A percentile compares a stretch with the other conserved stretches of the same genome.
Evolutionary conservation across 2,797 vertebrate species (phyloP).

Genomic region (Fratercula arctica): DNA sequence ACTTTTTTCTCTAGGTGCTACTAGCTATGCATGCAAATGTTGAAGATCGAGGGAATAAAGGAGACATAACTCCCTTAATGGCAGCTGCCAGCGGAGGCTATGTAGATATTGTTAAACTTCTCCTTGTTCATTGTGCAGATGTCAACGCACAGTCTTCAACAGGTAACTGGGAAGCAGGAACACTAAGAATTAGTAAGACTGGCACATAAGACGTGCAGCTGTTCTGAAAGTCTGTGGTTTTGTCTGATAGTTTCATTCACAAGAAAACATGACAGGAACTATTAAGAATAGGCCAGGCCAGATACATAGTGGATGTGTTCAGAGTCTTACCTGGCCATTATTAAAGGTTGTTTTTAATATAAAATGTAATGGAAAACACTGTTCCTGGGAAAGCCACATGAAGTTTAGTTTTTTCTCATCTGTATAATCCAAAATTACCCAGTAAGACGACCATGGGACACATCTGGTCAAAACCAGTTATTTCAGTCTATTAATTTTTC

Average conservation of each 20-base stretch:
- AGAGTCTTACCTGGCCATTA: neutral
- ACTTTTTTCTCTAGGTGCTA: conserved; percentile 83
- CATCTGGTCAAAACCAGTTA: neutral
- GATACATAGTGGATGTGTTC: neutral
- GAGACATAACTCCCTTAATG: conserved; percentile 98
- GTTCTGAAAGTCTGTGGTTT: neutral
- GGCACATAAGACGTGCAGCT: neutral
- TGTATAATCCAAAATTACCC: neutral
- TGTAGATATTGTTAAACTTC: conserved; percentile 96
- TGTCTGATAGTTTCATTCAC: neutral
- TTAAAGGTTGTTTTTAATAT: neutral
- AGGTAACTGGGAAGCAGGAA: conserved; percentile 77
- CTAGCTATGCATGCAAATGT: conserved; percentile 98
- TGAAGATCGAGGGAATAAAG: conserved; percentile 97
- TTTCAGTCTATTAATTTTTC: neutral
- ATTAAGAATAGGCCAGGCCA: neutral
- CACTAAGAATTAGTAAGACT: neutral
- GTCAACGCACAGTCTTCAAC: conserved; percentile 98
- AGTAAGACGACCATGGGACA: neutral
- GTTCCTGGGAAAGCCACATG: neutral
- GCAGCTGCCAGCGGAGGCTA: conserved; percentile 98
- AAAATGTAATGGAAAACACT: neutral
- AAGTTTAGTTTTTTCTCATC: neutral
- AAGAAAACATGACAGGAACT: neutral
- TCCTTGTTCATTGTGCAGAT: conserved; percentile 95